Base-by-base conservation (phyloP, 2,888 invertebrate species). In the Sycophila texana region DNA sequence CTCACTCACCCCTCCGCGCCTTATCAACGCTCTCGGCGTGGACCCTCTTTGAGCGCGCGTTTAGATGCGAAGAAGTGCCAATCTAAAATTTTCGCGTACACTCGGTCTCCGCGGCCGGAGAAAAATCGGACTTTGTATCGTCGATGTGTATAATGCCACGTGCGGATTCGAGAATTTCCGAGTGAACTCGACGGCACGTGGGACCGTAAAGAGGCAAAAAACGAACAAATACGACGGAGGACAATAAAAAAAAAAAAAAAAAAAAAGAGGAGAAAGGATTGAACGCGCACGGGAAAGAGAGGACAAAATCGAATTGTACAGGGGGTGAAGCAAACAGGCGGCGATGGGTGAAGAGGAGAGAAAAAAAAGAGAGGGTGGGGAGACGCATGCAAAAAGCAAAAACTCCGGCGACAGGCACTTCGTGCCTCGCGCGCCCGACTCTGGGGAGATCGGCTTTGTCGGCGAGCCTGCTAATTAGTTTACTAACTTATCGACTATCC, bases 401-500 rank as follows among this genome's bases (percentile, higher is more conserved):
- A 87, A 88, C 86, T 82, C 80, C 80, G 86, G 84, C 87, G 86
- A 87, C 86, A 85, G 87, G 84, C 87, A 84, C 85, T 85, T 77
- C 84, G 82, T 83, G 84, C 84, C 74, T 71, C 66, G 74, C 81
- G 63, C 80, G 76, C 74, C 53, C 66, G 65, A 61, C 85, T 84
- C 81, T 83, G 82, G 84, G 82, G 85, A 86, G 87, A 87, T 87
- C 85, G 85, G 87, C 90, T 90, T 90, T 90, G 90, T 90, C 90
- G 90, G 90, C 90, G 84, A 85, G 80, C 83, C 84, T 86, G 89
- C 89, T 90, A 90, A 90, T 90, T 90, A 90, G 90, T 90, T 90
- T 89, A 90, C 89, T 88, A 89, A 89, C 88, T 90, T 90, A 90
- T 90, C 88, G 89, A 88, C 87, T 86, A 85, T 83, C 83, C 82